Base-by-base conservation (phyloP, 2,888 invertebrate species). In the Tiliacea citrago region DNA sequence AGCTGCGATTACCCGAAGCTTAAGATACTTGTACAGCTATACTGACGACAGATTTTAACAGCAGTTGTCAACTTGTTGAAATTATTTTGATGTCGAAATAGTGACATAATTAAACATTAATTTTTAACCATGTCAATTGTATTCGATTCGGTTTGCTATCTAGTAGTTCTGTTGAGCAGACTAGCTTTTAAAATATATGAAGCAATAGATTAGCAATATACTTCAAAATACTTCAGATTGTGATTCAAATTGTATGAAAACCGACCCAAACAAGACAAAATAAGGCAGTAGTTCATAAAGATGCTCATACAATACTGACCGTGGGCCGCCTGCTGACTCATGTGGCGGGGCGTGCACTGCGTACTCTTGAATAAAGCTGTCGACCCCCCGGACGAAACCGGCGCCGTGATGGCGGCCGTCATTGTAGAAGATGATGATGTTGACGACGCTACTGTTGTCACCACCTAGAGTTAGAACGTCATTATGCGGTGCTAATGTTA, bases 371-470 rank as follows among this genome's bases (percentile, higher is more conserved):
- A 95, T 53, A 94, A 76, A 0, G 89, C 75, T 12, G 82, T 72
- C 7, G 88, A 79, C 68, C 78, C 62, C 53, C 88, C 87, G 0
- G 91, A 87, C 0, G 91, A 80, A 2, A 90, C 90, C 0, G 93
- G 90, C 65, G 88, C 89, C 1, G 91, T 88, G 74, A 90, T 86
- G 0, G 93, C 79, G 0, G 92, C 77, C 13, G 93, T 91, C 84
- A 91, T 90, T 1, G 93, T 91, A 0, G 92, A 79, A 0, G 94
- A 86, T 2, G 91, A 82, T 0, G 93, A 90, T 0, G 92, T 90
- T 1, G 94, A 93, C 0, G 93, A 91, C 13, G 94, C 94, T 24
- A 90, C 89, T 2, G 94, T 94, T 12, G 94, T 94, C 78, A 94
- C 93, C 87, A 94, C 93, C 95, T 94, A 76, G 6, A 47, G 16